These are phyloP conservation scores for Serrognathus titanus DNA, from an alignment of 2,888 invertebrate genomes.

Conservation along the genomic window DNA sequence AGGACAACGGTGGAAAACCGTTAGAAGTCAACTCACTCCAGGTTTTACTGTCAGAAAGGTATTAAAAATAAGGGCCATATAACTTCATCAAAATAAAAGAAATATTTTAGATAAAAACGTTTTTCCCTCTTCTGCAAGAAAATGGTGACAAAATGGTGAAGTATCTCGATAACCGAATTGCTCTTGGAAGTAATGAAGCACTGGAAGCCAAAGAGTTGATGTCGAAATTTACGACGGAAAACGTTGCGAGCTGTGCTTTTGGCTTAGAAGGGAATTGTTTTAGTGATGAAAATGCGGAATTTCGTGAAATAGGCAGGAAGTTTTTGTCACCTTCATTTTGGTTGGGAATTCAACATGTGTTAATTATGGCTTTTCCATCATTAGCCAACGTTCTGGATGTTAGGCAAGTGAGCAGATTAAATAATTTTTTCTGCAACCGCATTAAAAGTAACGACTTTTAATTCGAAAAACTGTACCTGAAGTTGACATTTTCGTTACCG, in stretches of 20 bases:
- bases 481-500: no score
- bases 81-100: not conserved
- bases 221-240: conserved; percentile 44
- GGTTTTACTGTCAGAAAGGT: conserved; percentile 52
- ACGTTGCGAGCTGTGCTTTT: conserved; percentile 44
- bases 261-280: conserved; percentile 44
- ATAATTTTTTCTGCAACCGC: no score
- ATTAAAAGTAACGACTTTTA: no score
- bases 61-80: conserved; percentile 2
- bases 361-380: not conserved
- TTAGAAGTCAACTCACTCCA: conserved; percentile 50
- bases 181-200: conserved; percentile 27
- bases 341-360: not conserved
- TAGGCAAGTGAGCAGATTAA: not conserved
- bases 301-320: conserved; percentile 34
- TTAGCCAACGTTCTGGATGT: not conserved
- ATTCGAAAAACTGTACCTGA: no score
- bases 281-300: conserved; percentile 29
- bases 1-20: conserved; percentile 51
- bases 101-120: conserved; percentile 45
- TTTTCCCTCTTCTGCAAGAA: conserved; percentile 50
- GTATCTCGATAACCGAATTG: conserved; percentile 39
- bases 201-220: conserved; percentile 43
- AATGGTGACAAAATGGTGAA: conserved; percentile 46
- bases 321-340: conserved; percentile 33